phyloP scores from a whole-genome alignment of 2,888 invertebrate species.

The Megalurothrips usitatus region DNA sequence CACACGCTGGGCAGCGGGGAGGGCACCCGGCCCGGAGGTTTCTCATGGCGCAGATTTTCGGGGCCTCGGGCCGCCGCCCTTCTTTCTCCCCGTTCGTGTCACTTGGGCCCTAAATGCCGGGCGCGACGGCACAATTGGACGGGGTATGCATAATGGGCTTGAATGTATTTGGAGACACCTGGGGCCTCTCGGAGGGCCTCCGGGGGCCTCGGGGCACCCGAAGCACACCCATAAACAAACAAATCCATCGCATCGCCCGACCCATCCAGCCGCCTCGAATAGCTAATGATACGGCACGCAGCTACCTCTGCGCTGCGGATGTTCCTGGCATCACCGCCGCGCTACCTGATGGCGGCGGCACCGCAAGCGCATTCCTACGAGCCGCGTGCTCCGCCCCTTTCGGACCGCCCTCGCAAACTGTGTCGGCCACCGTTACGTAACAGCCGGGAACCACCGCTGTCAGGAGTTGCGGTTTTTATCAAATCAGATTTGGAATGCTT shows the following conservation, averaged over 20 bases:
- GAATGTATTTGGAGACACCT: constrained; percentile 6
- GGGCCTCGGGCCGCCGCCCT: no score
- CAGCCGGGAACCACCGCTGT: neutral
- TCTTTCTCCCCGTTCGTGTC: neutral
- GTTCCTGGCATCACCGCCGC: no score
- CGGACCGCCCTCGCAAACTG: no score
- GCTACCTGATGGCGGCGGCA: no score
- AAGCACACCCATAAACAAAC: neutral
- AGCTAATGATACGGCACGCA: no score
- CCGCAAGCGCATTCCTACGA: no score
- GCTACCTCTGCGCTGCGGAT: no score
- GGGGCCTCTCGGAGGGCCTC: neutral
- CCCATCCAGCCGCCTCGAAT: no score
- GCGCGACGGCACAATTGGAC: neutral
- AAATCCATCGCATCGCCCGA: neutral
- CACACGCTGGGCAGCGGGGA: neutral
- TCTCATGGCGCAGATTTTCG: neutral
- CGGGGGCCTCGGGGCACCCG: neutral
- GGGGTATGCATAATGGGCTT: neutral
- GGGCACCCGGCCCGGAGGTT: neutral
- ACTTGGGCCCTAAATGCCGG: neutral
- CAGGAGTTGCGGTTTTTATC: neutral
- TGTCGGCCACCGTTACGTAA: no score
- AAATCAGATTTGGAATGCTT: neutral
- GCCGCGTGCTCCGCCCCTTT: no score